Evolutionary conservation across 1,140 invertebrate genomes (phyloP), one percentile per base, ranked within the genome.

Genomic region (Heliothis subflexa): DNA sequence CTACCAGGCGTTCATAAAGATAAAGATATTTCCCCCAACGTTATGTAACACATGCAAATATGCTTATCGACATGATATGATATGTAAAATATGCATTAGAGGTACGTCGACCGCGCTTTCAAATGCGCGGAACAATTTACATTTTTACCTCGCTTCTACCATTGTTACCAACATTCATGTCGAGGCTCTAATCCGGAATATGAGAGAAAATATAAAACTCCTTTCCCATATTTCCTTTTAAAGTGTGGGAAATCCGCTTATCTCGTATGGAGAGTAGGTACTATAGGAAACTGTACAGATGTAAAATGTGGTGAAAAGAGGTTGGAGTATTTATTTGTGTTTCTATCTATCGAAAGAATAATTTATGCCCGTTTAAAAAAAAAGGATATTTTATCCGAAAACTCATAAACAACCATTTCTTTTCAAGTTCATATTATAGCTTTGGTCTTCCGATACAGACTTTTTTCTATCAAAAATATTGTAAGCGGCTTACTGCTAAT

Each of bases 61-160:
- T 64, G 61, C 57, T 66, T 79, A 79, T 79, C 59, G 78, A 74
- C 18, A 57, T 71, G 62, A 57, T 79, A 79, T 68, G 70, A 57
- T 73, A 73, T 74, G 59, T 79, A 74, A 79, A 79, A 79, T 79
- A 79, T 79, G 78, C 78, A 79, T 79, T 64, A 74, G 50, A 74
- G 71, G 21, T 68, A 49, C 49, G 47, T 28, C 57, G 33, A 18
- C 49, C 61, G 47, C 55, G 78, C 70, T 66, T 54, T 73, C 57
- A 79, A 73, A 62, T 74, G 70, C 55, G 59, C 64, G 61, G 47
- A 50, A 59, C 71, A 74, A 74, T 79, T 79, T 79, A 68, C 73
- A 75, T 75, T 78, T 78, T 78, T 72, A 54, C 77, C 14, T 70
- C 54, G 52, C 40, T 16, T 59, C 62, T 50, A 75, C 73, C 59